A percentile compares a stretch with the other conserved stretches of the same genome.
phyloP scores from a whole-genome alignment of 2,888 invertebrate genomes.

The Sipunculus nudus region DNA sequence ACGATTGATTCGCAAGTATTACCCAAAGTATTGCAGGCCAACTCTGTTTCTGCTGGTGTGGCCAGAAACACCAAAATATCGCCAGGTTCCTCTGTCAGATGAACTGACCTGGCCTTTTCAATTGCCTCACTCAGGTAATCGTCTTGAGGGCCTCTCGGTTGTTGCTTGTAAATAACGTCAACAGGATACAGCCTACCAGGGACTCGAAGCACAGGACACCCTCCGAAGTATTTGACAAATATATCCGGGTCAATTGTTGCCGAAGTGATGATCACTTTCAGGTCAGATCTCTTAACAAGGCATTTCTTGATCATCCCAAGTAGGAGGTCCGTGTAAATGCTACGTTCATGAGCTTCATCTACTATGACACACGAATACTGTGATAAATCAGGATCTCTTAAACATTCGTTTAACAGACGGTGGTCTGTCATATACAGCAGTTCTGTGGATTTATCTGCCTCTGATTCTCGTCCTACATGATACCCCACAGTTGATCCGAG shows the following conservation, averaged over 20 bases:
- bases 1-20: no score
- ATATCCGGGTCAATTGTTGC: slow-evolving; percentile 63
- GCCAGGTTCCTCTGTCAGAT: slow-evolving; percentile 47
- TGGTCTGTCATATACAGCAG: slow-evolving; percentile 64
- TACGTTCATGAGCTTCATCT: slow-evolving; percentile 67
- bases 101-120: slow-evolving; percentile 52
- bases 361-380: slow-evolving; percentile 55
- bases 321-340: slow-evolving; percentile 63
- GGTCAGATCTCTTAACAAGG: slow-evolving; percentile 48
- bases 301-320: slow-evolving; percentile 61
- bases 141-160: slow-evolving; percentile 13
- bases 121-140: slow-evolving; percentile 51
- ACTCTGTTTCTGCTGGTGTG: slow-evolving; percentile 58
- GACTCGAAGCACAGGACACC: slow-evolving; percentile 52
- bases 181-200: slow-evolving; percentile 63
- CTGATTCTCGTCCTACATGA: slow-evolving; percentile 52
- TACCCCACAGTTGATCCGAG: slow-evolving; percentile 58
- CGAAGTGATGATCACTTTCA: slow-evolving; percentile 63
- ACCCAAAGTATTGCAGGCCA: slow-evolving; percentile 47
- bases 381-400: slow-evolving; percentile 48
- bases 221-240: slow-evolving; percentile 58
- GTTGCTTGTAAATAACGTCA: slow-evolving; percentile 50
- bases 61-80: slow-evolving; percentile 67
- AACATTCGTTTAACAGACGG: slow-evolving; percentile 59
- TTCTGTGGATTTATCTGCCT: slow-evolving; percentile 41